Conservation (phyloP, 1,140 invertebrate species). For the Drosophila lowei region DNA sequence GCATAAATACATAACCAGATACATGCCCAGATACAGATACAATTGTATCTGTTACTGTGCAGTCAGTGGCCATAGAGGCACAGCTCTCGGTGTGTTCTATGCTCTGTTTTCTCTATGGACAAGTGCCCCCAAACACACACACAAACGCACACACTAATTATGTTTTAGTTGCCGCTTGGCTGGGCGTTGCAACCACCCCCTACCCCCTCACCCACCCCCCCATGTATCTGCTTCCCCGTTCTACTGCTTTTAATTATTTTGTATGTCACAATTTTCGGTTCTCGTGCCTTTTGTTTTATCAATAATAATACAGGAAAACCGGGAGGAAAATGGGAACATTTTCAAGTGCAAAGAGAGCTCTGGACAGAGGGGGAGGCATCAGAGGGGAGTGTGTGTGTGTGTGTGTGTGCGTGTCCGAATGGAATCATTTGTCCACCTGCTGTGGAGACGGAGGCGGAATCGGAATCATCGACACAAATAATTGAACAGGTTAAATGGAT, state of each 20-base stretch:
- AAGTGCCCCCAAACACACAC: background rate
- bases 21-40: slow-evolving; percentile 39
- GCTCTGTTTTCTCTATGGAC: background rate
- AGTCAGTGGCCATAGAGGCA: slow-evolving; percentile 21
- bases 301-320: slow-evolving; percentile 27
- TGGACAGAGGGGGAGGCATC: too few species aligned
- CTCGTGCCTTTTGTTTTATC: slow-evolving; percentile 43
- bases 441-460: too few species aligned
- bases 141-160: slow-evolving; percentile 50
- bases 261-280: slow-evolving; percentile 44
- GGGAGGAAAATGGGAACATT: slow-evolving; percentile 26
- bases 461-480: slow-evolving; percentile 18
- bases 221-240: too few species aligned
- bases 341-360: slow-evolving; percentile 37
- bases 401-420: too few species aligned
- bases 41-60: slow-evolving; percentile 57
- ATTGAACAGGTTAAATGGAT: slow-evolving; percentile 46
- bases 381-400: too few species aligned
- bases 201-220: background rate
- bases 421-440: too few species aligned
- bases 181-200: slow-evolving; percentile 32
- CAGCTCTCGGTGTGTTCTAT: background rate
- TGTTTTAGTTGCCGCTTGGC: slow-evolving; percentile 71
- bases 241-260: slow-evolving; percentile 59
- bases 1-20: slow-evolving; percentile 39